A percentile compares a stretch with the other conserved stretches of the same genome.
Conservation (phyloP, 2,113 vertebrate species). For the Sander vitreus region DNA sequence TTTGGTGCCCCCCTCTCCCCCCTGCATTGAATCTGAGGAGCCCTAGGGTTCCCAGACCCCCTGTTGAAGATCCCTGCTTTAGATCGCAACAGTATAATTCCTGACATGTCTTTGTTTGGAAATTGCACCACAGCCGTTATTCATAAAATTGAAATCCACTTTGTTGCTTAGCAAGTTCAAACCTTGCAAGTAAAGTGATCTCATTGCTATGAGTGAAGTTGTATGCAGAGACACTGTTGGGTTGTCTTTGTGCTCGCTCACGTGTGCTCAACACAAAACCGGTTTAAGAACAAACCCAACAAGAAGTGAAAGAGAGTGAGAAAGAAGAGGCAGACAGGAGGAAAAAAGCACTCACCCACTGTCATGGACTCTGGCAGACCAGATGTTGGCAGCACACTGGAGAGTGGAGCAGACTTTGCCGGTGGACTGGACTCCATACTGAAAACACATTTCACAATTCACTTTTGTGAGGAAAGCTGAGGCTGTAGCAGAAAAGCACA, state of each 20-base stretch:
- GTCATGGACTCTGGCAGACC: conserved; percentile 94
- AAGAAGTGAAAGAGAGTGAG: not conserved
- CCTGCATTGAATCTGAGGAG: no score
- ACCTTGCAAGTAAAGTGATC: not conserved
- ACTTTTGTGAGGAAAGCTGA: not conserved
- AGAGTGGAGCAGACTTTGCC: conserved; percentile 76
- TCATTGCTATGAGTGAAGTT: not conserved
- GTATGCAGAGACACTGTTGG: not conserved
- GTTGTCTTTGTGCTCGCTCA: not conserved
- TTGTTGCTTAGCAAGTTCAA: not conserved
- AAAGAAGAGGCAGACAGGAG: not conserved
- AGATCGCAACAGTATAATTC: not conserved
- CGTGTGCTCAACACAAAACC: conserved; percentile 32
- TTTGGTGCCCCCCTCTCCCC: no score
- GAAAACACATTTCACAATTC: conserved; percentile 39
- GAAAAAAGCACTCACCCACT: conserved; percentile 87
- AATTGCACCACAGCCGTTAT: not conserved
- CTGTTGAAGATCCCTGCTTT: no score
- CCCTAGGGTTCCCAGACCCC: no score
- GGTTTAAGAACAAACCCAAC: conserved; percentile 23
- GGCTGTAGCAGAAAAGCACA: not conserved
- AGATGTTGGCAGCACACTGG: conserved; percentile 82
- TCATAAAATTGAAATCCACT: not conserved
- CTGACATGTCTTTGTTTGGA: not conserved
- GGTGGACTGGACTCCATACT: conserved; percentile 89